Conservation (phyloP, 2,797 vertebrate species). For the Psittacula derbiana region DNA sequence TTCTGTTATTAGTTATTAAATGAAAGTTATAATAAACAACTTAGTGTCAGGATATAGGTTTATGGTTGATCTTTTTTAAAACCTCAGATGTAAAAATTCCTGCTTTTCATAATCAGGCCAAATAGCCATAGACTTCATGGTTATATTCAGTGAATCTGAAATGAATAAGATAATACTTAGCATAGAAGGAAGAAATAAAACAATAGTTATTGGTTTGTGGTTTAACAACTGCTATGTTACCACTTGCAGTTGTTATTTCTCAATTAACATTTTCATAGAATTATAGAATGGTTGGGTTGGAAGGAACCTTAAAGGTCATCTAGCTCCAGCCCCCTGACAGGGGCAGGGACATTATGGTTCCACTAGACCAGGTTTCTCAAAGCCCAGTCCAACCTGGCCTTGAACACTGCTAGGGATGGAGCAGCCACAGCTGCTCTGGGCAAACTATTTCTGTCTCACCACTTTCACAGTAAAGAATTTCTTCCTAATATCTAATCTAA, state of each 20-base stretch:
- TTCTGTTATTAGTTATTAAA: not conserved
- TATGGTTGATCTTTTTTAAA: not conserved
- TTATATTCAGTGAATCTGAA: not conserved
- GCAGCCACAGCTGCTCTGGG: not conserved
- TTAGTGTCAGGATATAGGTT: rapidly evolving
- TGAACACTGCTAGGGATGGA: not conserved
- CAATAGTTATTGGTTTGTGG: not conserved
- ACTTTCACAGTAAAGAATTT: not conserved
- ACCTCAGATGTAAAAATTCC: not conserved
- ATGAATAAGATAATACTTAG: not conserved
- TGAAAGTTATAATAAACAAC: not conserved
- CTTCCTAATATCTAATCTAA: too few species aligned
- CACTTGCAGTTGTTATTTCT: not conserved
- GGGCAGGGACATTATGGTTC: not conserved
- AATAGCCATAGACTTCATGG: not conserved
- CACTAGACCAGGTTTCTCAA: not conserved
- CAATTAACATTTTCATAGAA: not conserved
- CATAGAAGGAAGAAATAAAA: not conserved
- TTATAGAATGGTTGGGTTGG: not conserved
- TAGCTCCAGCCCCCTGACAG: not conserved
- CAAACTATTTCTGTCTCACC: not conserved
- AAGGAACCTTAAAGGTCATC: not conserved
- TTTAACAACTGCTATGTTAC: not conserved
- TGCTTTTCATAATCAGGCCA: not conserved
- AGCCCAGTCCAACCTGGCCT: not conserved